Base-by-base conservation (phyloP, 2,797 vertebrate species). In the Gadopsis marmoratus region DNA sequence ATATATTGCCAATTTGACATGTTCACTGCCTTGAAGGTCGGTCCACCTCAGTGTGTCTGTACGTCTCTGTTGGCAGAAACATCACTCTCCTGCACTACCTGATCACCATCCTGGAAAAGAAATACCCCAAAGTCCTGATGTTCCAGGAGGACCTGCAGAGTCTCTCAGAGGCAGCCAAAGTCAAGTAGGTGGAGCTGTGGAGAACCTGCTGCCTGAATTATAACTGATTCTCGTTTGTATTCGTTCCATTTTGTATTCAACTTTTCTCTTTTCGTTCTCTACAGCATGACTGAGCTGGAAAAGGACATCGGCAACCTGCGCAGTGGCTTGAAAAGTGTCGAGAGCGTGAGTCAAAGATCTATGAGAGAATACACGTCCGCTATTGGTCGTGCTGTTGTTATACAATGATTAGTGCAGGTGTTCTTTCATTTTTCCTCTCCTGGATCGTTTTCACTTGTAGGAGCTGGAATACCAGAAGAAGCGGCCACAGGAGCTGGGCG, bases 81-180 rank as follows among this genome's bases (percentile, higher is more conserved):
- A 97, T 99, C 89, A 99, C 98, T 43, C 96, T 99, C 58, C 95
- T 99, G 92, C 97, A 99, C 93, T 99, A 99, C 96, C 95, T 99
- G 91, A 99, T 99, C 95, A 99, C 97, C 84, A 97, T 99, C 2
- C 95, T 99, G 81, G 98, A 99, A 88, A 98, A 97, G 94, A 99
- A 99, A 87, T 99, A 98, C 39, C 97, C 98, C 75, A 97, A 97
- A 94, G 97, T 99, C 65, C 94, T 98, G 83, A 91, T 59, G 76
- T 96, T 99, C 83, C 96, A 96, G 1, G 97, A 97, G 76, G 98
- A 99, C 85, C 94, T 99, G 78, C 93, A 88, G 84, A 96, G 95
- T 72, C 94, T 99, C 81, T 93, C 97, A 0, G 96, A 96, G 72
- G 98, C 98, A 13, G 98, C 98, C 62, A 99, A 99, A 98, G 98